These are phyloP conservation scores for Cheilosia impressa DNA, from an alignment of 2,888 invertebrate genomes.

Conservation along the genomic window DNA sequence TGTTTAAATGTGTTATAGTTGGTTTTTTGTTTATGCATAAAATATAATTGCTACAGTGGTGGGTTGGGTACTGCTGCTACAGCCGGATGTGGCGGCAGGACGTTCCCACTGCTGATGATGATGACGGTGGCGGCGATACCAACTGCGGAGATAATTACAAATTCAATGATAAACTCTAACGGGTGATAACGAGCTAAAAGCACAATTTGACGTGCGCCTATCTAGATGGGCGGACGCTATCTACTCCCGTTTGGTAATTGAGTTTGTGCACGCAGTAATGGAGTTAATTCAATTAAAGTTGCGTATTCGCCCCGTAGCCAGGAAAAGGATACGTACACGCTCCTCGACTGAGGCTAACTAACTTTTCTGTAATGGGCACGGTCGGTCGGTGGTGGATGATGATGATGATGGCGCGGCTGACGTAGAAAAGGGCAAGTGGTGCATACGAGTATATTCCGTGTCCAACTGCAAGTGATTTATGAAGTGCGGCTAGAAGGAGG, in stretches of 20 bases:
- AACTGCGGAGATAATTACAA: constrained; percentile 67
- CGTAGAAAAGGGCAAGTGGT: constrained; percentile 27
- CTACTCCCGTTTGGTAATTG: constrained; percentile 43
- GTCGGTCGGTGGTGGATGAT: neutral
- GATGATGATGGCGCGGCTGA: neutral
- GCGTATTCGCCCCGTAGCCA: constrained; percentile 57
- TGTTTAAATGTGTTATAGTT: constrained; percentile 60
- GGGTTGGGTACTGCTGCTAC: neutral
- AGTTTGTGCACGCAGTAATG: constrained; percentile 67
- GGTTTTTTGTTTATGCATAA: constrained; percentile 11
- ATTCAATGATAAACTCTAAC: constrained; percentile 58
- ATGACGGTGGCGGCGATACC: constrained; percentile 20
- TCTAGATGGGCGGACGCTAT: neutral
- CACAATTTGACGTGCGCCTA: constrained; percentile 19
- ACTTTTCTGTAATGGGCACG: constrained; percentile 33
- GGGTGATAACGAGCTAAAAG: constrained; percentile 63
- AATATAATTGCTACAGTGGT: constrained; percentile 40
- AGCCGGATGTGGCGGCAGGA: constrained; percentile 14
- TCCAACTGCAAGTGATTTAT: constrained; percentile 69
- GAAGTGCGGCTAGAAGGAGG: constrained; percentile 49
- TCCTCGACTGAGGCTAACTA: constrained; percentile 16
- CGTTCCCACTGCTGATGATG: constrained; percentile 4
- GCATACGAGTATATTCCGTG: constrained; percentile 41
- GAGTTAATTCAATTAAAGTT: constrained; percentile 74
- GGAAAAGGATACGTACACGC: constrained; percentile 11